These are phyloP conservation scores for Corydoras maculifer DNA, from an alignment of 2,113 vertebrate species.

Conservation along the genomic window DNA sequence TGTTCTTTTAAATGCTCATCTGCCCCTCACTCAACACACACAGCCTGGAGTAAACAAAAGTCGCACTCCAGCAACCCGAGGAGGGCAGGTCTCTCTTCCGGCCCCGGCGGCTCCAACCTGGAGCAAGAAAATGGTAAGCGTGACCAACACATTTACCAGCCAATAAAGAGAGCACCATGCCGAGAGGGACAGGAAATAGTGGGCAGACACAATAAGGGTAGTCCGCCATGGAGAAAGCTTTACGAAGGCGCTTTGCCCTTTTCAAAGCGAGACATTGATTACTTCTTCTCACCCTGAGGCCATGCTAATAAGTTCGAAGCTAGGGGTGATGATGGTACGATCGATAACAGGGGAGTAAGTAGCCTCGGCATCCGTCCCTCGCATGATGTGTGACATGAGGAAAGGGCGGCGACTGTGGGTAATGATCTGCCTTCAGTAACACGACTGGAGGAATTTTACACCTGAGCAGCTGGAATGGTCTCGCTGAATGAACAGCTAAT, in stretches of 20 bases:
- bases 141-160: constrained; percentile 40
- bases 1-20: too few species aligned
- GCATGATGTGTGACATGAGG: constrained; percentile 10
- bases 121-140: constrained; percentile 26
- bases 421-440: not conserved
- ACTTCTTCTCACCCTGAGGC: constrained; percentile 38
- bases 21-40: constrained; percentile 19
- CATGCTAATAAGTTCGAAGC: constrained; percentile 45
- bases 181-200: constrained; percentile 40
- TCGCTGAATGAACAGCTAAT: constrained; percentile 21
- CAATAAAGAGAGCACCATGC: constrained; percentile 36
- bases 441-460: not conserved
- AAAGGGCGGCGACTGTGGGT: constrained; percentile 5
- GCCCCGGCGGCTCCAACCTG: constrained; percentile 16
- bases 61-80: constrained; percentile 28
- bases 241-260: constrained; percentile 43
- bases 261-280: constrained; percentile 47
- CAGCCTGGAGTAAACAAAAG: constrained; percentile 27
- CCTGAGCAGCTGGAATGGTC: not conserved
- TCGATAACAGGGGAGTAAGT: constrained; percentile 28
- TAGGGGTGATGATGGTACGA: constrained; percentile 43
- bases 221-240: constrained; percentile 31
- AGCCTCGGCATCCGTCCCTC: constrained; percentile 28
- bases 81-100: constrained; percentile 17
- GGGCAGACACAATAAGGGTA: constrained; percentile 37